Conservation (phyloP, 2,113 vertebrate genomes). For the Anarhynchus alexandrinus region DNA sequence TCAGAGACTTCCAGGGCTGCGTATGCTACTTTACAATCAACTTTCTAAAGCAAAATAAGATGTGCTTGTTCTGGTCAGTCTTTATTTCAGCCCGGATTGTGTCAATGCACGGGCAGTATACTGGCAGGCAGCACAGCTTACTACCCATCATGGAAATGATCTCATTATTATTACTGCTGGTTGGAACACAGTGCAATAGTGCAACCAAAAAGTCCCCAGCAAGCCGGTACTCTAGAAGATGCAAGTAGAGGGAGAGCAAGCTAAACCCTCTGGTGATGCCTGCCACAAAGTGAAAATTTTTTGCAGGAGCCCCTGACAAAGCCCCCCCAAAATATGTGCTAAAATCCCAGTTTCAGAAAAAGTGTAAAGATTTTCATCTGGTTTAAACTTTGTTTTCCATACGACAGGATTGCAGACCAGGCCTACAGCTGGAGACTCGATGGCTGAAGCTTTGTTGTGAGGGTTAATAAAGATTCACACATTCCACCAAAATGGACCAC, state of each 20-base stretch:
- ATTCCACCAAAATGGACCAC: neutral
- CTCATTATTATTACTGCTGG: neutral
- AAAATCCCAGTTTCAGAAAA: neutral
- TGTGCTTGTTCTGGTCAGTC: neutral
- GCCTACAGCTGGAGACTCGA: neutral
- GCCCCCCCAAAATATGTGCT: neutral
- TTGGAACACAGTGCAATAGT: neutral
- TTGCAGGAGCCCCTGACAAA: neutral
- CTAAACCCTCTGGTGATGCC: neutral
- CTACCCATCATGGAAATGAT: neutral
- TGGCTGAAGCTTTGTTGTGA: neutral
- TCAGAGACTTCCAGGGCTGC: neutral
- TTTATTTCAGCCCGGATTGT: neutral
- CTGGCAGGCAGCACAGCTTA: neutral
- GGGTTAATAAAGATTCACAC: neutral
- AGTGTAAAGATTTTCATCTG: neutral
- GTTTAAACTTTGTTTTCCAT: neutral
- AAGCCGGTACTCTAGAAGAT: neutral
- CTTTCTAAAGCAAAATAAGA: neutral
- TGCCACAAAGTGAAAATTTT: neutral
- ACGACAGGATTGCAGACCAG: neutral
- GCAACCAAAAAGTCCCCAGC: neutral
- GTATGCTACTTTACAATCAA: neutral
- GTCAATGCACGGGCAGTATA: neutral
- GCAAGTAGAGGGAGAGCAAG: neutral